Percentiles rank a stretch among this genome's conserved stretches.
phyloP scores from a whole-genome alignment of 1,140 invertebrate genomes.

The Drusus annulatus region DNA sequence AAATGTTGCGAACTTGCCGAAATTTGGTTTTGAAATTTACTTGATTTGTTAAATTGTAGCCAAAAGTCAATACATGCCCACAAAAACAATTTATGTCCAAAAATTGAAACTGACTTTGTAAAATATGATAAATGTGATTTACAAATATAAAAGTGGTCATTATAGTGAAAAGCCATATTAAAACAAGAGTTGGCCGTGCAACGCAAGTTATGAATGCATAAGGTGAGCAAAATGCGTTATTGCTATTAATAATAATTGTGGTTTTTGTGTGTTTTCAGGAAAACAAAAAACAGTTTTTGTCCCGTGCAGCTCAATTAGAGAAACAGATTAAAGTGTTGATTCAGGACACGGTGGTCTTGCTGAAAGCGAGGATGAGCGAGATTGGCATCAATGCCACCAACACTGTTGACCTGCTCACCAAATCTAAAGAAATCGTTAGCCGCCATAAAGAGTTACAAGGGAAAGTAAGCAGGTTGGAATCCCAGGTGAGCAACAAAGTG shows the following conservation, averaged over 20 bases:
- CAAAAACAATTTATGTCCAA: too few relatives aligned
- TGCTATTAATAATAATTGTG: slow-evolving; percentile 13
- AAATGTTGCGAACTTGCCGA: too few relatives aligned
- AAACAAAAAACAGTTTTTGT: slow-evolving; percentile 84
- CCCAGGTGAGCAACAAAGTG: slow-evolving; percentile 75
- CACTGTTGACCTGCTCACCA: slow-evolving; percentile 87
- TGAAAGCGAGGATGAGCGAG: slow-evolving; percentile 93
- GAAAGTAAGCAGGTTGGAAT: slow-evolving; percentile 86
- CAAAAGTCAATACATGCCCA: too few relatives aligned
- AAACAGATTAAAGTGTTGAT: slow-evolving; percentile 93
- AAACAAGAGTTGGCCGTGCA: too few relatives aligned
- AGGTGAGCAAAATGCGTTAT: too few relatives aligned
- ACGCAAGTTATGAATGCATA: too few relatives aligned
- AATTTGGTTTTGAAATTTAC: too few relatives aligned
- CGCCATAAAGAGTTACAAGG: slow-evolving; percentile 92
- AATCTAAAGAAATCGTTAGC: slow-evolving; percentile 94
- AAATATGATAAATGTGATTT: too few relatives aligned
- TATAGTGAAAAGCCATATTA: too few relatives aligned
- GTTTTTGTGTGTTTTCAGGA: slow-evolving; percentile 73
- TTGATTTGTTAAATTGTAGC: too few relatives aligned
- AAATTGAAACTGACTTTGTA: too few relatives aligned
- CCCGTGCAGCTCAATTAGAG: slow-evolving; percentile 86
- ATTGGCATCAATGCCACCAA: slow-evolving; percentile 88
- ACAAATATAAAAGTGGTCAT: too few relatives aligned
- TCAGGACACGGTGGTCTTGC: slow-evolving; percentile 90